These are phyloP conservation scores for Oreochromis spilurus DNA, from an alignment of 2,113 vertebrate species.

Conservation along the genomic window DNA sequence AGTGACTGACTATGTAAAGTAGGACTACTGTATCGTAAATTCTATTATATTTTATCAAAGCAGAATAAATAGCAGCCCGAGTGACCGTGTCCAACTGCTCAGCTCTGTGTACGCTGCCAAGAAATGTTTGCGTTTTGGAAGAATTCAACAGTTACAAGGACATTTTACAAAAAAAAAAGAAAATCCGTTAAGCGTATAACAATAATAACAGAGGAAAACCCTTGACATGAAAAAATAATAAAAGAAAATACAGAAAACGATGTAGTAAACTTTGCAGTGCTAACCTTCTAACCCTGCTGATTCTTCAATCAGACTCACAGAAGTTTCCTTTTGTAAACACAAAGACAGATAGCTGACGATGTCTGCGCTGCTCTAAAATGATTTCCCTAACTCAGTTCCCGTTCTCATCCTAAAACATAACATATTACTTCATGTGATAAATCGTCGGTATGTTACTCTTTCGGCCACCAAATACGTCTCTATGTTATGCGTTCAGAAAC, in stretches of 20 bases:
- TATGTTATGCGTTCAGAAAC: too few relatives aligned
- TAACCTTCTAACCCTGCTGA: not conserved
- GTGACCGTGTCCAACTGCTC: not conserved
- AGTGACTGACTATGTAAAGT: not conserved
- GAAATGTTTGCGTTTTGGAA: not conserved
- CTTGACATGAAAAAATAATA: not conserved
- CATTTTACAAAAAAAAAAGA: too few relatives aligned
- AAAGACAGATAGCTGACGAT: not conserved
- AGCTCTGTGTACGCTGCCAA: not conserved
- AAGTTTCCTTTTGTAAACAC: not conserved
- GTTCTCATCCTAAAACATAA: too few relatives aligned
- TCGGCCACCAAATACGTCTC: too few relatives aligned
- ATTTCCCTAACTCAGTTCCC: not conserved
- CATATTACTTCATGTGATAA: too few relatives aligned
- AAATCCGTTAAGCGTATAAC: not conserved
- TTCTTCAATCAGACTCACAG: not conserved
- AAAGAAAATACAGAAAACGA: too few relatives aligned
- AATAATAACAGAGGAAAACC: not conserved
- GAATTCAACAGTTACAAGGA: not conserved
- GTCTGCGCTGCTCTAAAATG: not conserved
- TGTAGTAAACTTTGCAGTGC: not conserved
- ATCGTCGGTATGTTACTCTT: too few relatives aligned
- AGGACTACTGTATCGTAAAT: not conserved
- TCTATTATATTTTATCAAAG: not conserved
- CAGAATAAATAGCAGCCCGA: not conserved